These are phyloP conservation scores for Cnemophilus loriae DNA, from an alignment of 2,113 vertebrate species.

Conservation along the genomic window DNA sequence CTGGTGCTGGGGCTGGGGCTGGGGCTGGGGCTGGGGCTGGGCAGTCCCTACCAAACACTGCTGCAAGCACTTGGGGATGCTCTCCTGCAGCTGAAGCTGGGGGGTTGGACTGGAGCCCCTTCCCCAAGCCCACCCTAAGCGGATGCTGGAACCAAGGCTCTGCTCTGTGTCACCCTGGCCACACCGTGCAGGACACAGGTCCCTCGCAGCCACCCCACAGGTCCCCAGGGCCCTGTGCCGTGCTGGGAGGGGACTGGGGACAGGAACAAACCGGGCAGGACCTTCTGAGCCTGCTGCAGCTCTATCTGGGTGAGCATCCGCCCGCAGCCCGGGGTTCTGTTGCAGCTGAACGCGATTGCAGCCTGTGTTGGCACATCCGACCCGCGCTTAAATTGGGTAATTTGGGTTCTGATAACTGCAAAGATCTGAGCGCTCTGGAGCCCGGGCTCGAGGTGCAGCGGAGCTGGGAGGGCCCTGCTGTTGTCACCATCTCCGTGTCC, in stretches of 20 bases:
- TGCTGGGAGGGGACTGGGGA: background rate
- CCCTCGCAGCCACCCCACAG: background rate
- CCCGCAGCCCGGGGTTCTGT: background rate
- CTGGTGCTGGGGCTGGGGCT: no score
- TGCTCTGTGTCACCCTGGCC: background rate
- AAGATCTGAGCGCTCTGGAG: background rate
- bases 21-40: no score
- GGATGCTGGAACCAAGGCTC: background rate
- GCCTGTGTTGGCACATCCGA: background rate
- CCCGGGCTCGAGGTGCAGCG: background rate
- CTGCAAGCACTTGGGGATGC: background rate
- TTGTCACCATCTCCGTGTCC: background rate
- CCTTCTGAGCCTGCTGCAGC: background rate
- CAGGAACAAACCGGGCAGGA: background rate
- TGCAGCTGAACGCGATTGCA: background rate
- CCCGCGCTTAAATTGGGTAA: background rate
- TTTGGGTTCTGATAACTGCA: background rate
- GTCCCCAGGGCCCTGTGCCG: background rate
- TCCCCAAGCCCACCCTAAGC: background rate
- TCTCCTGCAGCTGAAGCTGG: background rate
- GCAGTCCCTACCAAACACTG: background rate
- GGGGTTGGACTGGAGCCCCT: background rate
- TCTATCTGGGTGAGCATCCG: background rate
- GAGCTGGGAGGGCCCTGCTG: background rate
- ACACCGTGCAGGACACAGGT: rapidly evolving